phyloP scores from a whole-genome alignment of 37 sponge, comb jelly and placozoan species.

The Halisarca cf. caerulea region DNA sequence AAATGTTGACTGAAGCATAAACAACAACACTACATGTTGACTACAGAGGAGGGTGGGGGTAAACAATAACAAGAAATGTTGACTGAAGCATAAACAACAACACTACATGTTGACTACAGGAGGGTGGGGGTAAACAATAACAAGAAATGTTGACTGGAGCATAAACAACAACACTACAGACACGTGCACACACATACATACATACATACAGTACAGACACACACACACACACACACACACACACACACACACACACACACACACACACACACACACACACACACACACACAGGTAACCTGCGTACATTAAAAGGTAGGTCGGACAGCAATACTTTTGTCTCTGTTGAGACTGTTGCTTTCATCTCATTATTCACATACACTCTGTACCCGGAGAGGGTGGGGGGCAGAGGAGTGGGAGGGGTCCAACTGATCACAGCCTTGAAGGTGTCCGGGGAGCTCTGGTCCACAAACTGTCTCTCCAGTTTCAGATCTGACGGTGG shows the following conservation, averaged over 20 bases:
- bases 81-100: too few species aligned
- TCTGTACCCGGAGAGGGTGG: neutral
- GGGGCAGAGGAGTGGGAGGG: neutral
- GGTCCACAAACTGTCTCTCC: conserved; percentile 27
- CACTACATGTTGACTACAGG: neutral
- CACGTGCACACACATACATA: neutral
- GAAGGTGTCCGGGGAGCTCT: neutral
- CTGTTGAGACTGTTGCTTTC: neutral
- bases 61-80: too few species aligned
- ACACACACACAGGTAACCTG: neutral
- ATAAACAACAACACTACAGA: too few species aligned
- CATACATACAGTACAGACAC: too few species aligned
- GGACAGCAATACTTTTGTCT: neutral
- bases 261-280: too few species aligned
- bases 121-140: too few species aligned
- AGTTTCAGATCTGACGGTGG: neutral
- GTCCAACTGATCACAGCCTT: conserved; percentile 29
- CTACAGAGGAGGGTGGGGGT: neutral
- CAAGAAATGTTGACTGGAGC: too few species aligned
- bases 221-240: too few species aligned
- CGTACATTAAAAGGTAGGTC: neutral
- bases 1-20: neutral
- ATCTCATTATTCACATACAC: neutral
- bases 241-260: neutral
- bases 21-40: neutral